Conservation (phyloP, 2,113 vertebrate genomes). For the Channa argus region DNA sequence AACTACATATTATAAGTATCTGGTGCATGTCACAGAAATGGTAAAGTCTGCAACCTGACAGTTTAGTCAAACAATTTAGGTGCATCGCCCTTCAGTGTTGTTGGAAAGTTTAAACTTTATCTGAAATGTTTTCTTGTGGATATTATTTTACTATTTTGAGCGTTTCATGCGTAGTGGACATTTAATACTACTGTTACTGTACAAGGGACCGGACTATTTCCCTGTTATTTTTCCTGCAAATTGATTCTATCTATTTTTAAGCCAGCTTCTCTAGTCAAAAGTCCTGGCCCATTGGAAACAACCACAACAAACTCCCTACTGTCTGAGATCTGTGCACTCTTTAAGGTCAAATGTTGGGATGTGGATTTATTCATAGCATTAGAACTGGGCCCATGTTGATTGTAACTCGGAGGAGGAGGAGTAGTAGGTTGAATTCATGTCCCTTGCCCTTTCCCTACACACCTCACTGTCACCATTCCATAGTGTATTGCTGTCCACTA, state of each 20-base stretch:
- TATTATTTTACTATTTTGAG: conserved; percentile 14
- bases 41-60: conserved; percentile 37
- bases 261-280: conserved; percentile 13
- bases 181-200: conserved; percentile 38
- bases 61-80: conserved; percentile 5
- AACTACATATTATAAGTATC: conserved; percentile 43
- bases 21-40: conserved; percentile 32
- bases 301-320: not conserved
- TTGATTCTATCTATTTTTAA: conserved; percentile 18
- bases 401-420: conserved; percentile 71
- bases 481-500: conserved; percentile 65
- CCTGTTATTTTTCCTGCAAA: not conserved
- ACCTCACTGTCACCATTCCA: conserved; percentile 74
- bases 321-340: conserved; percentile 51
- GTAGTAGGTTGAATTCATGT: conserved; percentile 49
- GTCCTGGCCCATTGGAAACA: conserved; percentile 12
- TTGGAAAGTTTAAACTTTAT: conserved; percentile 43
- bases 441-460: conserved; percentile 48
- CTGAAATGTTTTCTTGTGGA: conserved; percentile 25
- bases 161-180: conserved; percentile 39
- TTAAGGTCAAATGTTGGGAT: conserved; percentile 35
- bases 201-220: conserved; percentile 15
- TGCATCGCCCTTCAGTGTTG: conserved; percentile 39
- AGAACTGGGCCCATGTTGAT: conserved; percentile 42
- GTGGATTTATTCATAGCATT: conserved; percentile 36